phyloP scores from a whole-genome alignment of 2,113 vertebrate genomes.

The Illadopsis cleaveri region DNA sequence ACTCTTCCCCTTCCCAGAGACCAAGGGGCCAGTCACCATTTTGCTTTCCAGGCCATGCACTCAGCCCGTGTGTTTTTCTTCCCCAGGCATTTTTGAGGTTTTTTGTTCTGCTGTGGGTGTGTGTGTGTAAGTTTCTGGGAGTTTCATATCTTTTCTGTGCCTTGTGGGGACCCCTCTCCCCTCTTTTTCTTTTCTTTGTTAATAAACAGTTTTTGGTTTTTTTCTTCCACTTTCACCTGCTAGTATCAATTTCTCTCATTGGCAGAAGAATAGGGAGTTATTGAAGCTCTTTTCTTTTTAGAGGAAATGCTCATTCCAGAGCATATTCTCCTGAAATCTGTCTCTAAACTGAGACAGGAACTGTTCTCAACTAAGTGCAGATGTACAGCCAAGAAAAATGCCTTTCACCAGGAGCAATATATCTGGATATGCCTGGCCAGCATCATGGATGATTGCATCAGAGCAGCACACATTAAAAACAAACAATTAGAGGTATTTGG shows the following conservation, averaged over 20 bases:
- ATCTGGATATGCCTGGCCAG: neutral
- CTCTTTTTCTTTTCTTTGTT: no score
- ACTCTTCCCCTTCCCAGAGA: neutral
- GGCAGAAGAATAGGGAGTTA: neutral
- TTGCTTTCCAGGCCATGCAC: no score
- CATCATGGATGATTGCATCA: neutral
- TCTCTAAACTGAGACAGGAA: neutral
- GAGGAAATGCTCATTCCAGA: neutral
- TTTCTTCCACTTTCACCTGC: neutral
- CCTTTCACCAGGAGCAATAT: neutral
- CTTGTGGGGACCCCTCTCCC: no score
- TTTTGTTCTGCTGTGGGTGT: neutral
- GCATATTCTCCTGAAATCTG: neutral
- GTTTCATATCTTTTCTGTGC: neutral
- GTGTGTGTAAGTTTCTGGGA: neutral
- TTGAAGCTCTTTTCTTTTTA: neutral
- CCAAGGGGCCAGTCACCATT: neutral
- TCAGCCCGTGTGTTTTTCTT: neutral
- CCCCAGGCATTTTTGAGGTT: neutral
- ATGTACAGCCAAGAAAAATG: neutral
- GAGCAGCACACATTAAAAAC: neutral
- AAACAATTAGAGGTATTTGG: neutral
- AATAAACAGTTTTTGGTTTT: neutral
- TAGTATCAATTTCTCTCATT: neutral
- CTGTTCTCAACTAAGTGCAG: neutral